Base-by-base conservation (phyloP, 2,888 invertebrate species). In the Conchocele bisecta region DNA sequence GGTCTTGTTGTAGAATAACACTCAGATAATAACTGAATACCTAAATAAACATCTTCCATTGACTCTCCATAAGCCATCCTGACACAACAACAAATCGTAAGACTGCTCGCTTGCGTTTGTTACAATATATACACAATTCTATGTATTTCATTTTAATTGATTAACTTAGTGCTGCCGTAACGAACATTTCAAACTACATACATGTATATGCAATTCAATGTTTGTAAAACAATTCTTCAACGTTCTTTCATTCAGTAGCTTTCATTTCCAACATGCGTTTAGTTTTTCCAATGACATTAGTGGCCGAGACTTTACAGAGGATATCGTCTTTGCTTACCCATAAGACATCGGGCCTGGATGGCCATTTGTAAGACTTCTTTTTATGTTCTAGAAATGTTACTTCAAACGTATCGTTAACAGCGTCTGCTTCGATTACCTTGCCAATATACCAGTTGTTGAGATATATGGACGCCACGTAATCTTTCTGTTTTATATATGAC, bases 371-470 rank as follows among this genome's bases (percentile, higher is more conserved):
- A 0, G 24, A 13, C 13, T 31, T 29, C 31, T 22, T 54, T 6
- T 3, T n/a, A 26, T 26, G 20, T 20, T 57, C 9, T 58, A 65
- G 50, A 20, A 65, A 65, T 22, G 39, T 29, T 13, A 65, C 51
- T n/a, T 65, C 50, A 11, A 56, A 15, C 42, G 37, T 39, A 17
- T 31, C 37, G n/a, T 44, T 57, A 24, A 31, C 56, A 26, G 15
- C 4, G 35, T 44, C 56, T 17, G 13, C 6, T 17, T 54, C 39
- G 3, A 46, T 26, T 11, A 44, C n/a, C 20, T 64, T 35, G 9
- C 51, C 61, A 11, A 61, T 51, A 31, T 61, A 61, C 17, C 20
- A n/a, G 2, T 54, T 17, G n/a, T 7, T 26, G 7, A 7, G 4
- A 41, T 61, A 61, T 3, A 39, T 20, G 9, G 61, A 39, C 4